A percentile compares a stretch with the other conserved stretches of the same genome.
phyloP scores from a whole-genome alignment of 37 sponge, comb jelly and placozoan species.

The Dysidea cf. avara region DNA sequence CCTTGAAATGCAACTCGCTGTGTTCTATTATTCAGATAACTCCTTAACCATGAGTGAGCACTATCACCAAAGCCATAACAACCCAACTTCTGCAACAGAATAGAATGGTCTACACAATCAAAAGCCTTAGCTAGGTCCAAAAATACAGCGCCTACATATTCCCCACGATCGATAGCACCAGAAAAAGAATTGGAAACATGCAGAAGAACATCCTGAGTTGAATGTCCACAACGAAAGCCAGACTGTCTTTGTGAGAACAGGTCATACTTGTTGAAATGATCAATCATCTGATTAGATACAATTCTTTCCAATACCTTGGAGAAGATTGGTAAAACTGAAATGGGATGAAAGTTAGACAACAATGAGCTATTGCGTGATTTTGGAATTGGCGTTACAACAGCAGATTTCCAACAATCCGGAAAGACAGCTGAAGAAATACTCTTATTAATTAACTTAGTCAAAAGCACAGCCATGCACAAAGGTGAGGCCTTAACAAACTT shows the following conservation, averaged over 20 bases:
- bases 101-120: conserved; percentile 7
- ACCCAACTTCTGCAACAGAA: conserved; percentile 4
- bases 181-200: background rate
- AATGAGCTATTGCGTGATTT: background rate
- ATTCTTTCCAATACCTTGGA: conserved; percentile 11
- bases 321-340: conserved; percentile 14
- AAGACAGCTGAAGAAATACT: conserved; percentile 1
- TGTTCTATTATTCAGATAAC: conserved; percentile 1
- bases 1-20: too few relatives aligned
- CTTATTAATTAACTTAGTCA: conserved; percentile 5
- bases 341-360: conserved; percentile 6
- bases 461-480: background rate
- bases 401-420: conserved; percentile 8
- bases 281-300: conserved; percentile 1
- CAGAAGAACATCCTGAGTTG: conserved; percentile 24
- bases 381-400: conserved; percentile 11
- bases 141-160: conserved; percentile 5
- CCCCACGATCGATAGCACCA: background rate
- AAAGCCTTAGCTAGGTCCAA: conserved; percentile 24
- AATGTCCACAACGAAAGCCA: conserved; percentile 11
- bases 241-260: conserved; percentile 8
- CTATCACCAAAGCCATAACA: background rate
- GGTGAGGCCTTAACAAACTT: conserved; percentile 7
- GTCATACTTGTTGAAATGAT: background rate
- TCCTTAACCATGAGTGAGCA: background rate